Evolutionary conservation across 2,113 vertebrate genomes (phyloP).

Genomic region (Chaenocephalus aceratus): DNA sequence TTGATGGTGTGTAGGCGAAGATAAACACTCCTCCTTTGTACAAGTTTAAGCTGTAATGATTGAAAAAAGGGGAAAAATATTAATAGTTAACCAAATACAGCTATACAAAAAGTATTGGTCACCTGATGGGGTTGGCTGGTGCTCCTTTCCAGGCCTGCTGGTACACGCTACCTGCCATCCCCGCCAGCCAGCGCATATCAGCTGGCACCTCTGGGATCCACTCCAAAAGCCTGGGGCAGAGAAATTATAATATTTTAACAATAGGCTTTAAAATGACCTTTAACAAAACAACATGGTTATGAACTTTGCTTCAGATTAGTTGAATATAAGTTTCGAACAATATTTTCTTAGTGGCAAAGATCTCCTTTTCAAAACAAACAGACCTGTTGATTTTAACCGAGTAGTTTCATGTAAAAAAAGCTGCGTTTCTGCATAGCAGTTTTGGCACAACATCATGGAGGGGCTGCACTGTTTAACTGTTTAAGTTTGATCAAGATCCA

Average conservation of each 20-base stretch:
- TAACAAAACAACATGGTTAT: neutral
- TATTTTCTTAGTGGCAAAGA: no score
- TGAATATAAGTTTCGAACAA: neutral
- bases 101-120: neutral
- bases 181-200: constrained; percentile 87
- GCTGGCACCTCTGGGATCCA: constrained; percentile 92
- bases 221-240: constrained; percentile 84
- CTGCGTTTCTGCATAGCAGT: neutral
- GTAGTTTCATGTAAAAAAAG: neutral
- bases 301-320: neutral
- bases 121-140: constrained; percentile 52
- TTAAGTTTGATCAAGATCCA: neutral
- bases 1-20: no score
- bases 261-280: neutral
- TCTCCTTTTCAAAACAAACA: no score
- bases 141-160: constrained; percentile 77
- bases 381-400: neutral
- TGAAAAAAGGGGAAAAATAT: no score
- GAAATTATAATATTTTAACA: neutral
- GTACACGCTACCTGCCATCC: constrained; percentile 83
- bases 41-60: no score
- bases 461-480: neutral
- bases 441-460: neutral
- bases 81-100: no score
- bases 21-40: no score